Conservation (phyloP, 2,888 invertebrate species). For the Eupithecia subumbrata region DNA sequence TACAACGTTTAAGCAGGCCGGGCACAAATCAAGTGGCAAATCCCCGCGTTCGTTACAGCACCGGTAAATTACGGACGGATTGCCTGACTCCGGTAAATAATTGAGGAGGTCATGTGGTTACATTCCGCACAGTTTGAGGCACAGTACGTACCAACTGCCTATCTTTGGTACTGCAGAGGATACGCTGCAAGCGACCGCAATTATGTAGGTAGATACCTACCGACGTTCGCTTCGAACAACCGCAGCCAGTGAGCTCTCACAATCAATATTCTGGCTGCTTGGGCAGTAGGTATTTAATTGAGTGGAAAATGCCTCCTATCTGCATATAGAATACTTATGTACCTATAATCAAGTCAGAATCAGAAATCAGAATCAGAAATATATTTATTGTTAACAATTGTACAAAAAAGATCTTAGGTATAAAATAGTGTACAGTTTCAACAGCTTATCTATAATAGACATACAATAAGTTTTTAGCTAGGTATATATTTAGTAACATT, state of each 20-base stretch:
- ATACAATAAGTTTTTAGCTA: no score
- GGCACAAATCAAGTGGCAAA: conserved; percentile 20
- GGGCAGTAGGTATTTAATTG: background rate
- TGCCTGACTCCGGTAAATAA: conserved; percentile 26
- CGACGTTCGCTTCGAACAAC: background rate
- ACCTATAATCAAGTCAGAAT: no score
- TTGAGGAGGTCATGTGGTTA: conserved; percentile 28
- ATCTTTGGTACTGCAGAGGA: background rate
- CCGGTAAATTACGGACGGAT: conserved; percentile 23
- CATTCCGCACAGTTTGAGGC: conserved; percentile 6
- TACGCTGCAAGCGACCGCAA: background rate
- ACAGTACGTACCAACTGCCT: background rate
- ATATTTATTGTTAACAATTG: no score
- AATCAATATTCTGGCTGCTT: background rate
- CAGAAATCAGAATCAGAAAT: no score
- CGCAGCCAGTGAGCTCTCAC: background rate
- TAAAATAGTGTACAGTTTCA: no score
- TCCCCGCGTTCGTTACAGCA: conserved; percentile 10
- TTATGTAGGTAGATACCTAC: background rate
- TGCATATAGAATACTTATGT: background rate
- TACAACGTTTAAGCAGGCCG: conserved; percentile 10
- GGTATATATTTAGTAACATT: no score
- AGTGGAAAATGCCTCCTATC: background rate
- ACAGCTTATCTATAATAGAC: no score
- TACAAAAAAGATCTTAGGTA: no score